phyloP scores from a whole-genome alignment of 2,113 vertebrate species.

The Benthochromis sp. region DNA sequence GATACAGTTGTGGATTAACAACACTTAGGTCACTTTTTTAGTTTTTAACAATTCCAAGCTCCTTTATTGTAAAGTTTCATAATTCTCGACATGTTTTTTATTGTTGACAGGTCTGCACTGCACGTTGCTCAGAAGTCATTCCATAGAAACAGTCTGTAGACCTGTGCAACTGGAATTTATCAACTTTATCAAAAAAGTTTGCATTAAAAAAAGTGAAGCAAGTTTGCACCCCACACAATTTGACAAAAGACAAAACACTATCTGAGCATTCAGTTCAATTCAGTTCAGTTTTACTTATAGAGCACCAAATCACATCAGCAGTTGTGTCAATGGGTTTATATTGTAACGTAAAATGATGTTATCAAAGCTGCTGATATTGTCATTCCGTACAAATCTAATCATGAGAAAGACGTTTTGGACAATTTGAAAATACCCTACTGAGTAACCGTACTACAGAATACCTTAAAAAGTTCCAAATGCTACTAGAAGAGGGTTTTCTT shows the following conservation, averaged over 20 bases:
- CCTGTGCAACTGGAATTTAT: not conserved
- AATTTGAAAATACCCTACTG: not conserved
- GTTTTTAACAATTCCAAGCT: not conserved
- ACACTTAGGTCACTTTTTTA: not conserved
- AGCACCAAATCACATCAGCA: not conserved
- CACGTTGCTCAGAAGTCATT: not conserved
- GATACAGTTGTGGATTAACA: not conserved
- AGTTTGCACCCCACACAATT: not conserved
- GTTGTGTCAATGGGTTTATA: accelerated
- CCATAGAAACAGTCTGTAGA: not conserved
- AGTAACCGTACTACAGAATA: not conserved
- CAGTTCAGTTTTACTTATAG: not conserved
- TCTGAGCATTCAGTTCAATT: not conserved
- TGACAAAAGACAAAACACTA: not conserved
- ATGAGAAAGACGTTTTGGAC: not conserved
- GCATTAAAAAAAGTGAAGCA: not conserved
- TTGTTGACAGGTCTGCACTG: not conserved
- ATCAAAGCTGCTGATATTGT: not conserved
- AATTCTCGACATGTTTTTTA: not conserved
- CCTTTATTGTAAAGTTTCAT: not conserved
- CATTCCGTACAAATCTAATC: accelerated
- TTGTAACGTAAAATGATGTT: not conserved
- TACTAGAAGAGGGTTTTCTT: not conserved
- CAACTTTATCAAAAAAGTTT: not conserved
- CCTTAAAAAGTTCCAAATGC: not conserved